phyloP scores from a whole-genome alignment of 2,797 vertebrate species.

The Atherinosoma microstoma region DNA sequence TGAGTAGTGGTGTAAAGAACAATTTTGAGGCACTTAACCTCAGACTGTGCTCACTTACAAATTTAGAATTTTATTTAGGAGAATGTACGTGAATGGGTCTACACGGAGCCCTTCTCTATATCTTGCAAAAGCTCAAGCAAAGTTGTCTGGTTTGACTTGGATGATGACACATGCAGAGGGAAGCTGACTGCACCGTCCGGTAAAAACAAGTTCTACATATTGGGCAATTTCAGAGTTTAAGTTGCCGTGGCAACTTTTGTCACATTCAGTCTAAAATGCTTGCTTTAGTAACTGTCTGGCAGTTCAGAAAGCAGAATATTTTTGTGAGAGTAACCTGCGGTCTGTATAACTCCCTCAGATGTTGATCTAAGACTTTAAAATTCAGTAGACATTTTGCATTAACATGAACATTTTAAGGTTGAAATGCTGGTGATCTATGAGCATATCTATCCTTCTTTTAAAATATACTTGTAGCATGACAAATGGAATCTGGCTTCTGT shows the following conservation, averaged over 20 bases:
- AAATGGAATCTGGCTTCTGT: neutral
- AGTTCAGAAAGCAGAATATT: neutral
- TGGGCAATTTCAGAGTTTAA: neutral
- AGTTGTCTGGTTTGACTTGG: neutral
- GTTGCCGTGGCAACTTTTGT: neutral
- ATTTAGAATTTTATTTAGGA: neutral
- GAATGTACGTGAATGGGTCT: neutral
- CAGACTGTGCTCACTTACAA: neutral
- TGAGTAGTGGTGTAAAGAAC: neutral
- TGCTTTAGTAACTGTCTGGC: neutral
- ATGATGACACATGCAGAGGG: neutral
- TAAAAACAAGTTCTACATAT: too few relatives aligned
- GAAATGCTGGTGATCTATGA: neutral
- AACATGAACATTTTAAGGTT: neutral
- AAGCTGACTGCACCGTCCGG: too few relatives aligned
- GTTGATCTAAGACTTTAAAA: neutral
- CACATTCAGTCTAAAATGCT: neutral
- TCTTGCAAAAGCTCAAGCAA: neutral
- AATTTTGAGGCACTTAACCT: too few relatives aligned
- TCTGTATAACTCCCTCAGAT: neutral
- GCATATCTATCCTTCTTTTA: neutral
- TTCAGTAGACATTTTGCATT: neutral
- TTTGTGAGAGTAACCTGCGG: too few relatives aligned
- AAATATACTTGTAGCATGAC: neutral
- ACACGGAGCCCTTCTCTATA: neutral